Conservation (phyloP, 2,888 invertebrate species). For the Dicyrtomina minuta region DNA sequence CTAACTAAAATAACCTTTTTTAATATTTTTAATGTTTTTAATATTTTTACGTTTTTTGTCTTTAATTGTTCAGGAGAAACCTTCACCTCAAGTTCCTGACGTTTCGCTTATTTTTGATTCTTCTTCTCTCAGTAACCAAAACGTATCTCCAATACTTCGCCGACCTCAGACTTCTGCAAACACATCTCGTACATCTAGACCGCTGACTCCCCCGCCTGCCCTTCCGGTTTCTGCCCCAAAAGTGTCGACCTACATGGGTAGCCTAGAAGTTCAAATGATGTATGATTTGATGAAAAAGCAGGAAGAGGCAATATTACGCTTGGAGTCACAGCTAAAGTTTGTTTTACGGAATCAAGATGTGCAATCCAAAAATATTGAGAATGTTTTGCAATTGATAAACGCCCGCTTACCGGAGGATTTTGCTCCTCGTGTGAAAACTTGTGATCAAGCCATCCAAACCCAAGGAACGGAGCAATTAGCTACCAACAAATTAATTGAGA, state of each 20-base stretch:
- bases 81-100: constrained; percentile 21
- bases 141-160: background rate
- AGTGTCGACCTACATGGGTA: background rate
- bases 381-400: background rate
- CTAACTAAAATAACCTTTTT: background rate
- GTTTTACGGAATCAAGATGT: background rate
- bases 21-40: background rate
- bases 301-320: constrained; percentile 11
- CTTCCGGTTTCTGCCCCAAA: too few species aligned
- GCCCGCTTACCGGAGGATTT: background rate
- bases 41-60: background rate
- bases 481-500: too few species aligned
- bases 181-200: too few species aligned
- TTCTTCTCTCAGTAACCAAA: background rate
- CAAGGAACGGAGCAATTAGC: too few species aligned
- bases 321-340: constrained; percentile 5
- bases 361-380: constrained; percentile 9
- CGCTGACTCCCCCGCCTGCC: too few species aligned
- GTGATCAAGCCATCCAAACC: constrained; percentile 21
- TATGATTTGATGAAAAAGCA: constrained; percentile 29
- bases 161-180: background rate
- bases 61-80: constrained; percentile 23
- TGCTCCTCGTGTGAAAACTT: background rate
- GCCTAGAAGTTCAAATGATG: constrained; percentile 19
- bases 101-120: constrained; percentile 32